Evolutionary conservation across 1,140 invertebrate species (phyloP), one percentile per base, ranked within the genome.

Genomic region (Myzus persicae): DNA sequence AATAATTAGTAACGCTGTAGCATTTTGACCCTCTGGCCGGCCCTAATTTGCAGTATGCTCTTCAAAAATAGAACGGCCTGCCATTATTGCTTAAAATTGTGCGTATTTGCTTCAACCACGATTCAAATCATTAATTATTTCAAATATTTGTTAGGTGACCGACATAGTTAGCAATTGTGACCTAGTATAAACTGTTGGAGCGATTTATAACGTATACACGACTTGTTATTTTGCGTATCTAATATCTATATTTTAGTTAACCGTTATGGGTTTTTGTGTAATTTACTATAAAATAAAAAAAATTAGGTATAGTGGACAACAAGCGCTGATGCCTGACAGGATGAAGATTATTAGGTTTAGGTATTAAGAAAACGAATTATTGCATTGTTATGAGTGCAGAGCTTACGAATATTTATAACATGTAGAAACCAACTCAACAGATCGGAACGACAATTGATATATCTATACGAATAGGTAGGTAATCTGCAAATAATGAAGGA

Each of bases 391-490:
- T 36, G 42, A 84, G 82, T 84, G 8, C 22, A 40, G 31, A 31
- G 9, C 40, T 11, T 44, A 87, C 85, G 31, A 87, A n/a, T 87
- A 87, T 87, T n/a, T 46, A 87, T 38, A 89, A 1, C 36, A n/a
- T 38, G 87, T 36, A 88, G 31, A 88, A 88, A 91, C 7, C 40
- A 22, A 76, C 51, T n/a, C 90, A 44, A 42, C 90, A 76, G 90
- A 91, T 91, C 90, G 90, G 90, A 91, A 91, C 51, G 54, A 91
- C 67, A 67, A 91, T 91, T 67, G 54, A 59, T 91, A 76, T 67
- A 59, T 4, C 14, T 76, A 76, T 36, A 76, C 31, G 36, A 91
- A 91, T 67, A 67, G 11, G 31, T 67, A 67, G 11, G 31, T 76
- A 76, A 44, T 44, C 51, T 42, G 38, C 42, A 91, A 40, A 67